Evolutionary conservation across 2,797 vertebrate genomes (phyloP), one percentile per base, ranked within the genome.

Genomic region (Sparidentex hasta): DNA sequence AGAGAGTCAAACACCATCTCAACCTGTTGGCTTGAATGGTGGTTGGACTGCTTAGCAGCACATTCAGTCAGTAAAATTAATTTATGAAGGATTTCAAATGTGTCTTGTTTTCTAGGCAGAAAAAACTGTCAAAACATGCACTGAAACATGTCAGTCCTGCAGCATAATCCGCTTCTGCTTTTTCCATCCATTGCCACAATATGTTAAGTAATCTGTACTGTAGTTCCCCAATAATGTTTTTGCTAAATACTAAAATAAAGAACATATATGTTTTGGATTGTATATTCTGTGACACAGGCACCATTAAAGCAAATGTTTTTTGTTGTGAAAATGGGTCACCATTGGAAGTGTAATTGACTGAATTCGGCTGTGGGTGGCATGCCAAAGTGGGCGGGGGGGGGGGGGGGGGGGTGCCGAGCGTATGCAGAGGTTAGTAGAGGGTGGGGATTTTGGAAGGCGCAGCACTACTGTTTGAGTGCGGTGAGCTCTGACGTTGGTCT

Each of bases 401-500:
- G n/a, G n/a, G 74, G 70, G 51, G 55, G 82, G 55, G 62, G n/a
- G n/a, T n/a, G n/a, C 18, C 57, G 54, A 33, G 65, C 43, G 38
- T 71, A 64, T 25, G 44, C 1, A 14, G 61, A 73, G 72, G 44
- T 67, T 58, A 70, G 79, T 3, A 21, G 33, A 73, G 74, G 78
- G 67, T 7, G 82, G 74, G 82, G 78, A 47, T 38, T 41, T 74
- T 61, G 69, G 63, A 77, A 80, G 80, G 82, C 71, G 41, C 70
- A 20, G 83, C 70, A 81, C 81, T 88, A 89, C 91, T 91, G 88
- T 92, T 88, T 68, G 91, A 90, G 77, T 88, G 90, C 16, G 82
- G 88, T 83, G 89, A 89, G 87, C 84, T 91, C 90, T 85, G 90
- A 92, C 89, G 90, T 83, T 67, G 65, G 80, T 83, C 90, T 90